phyloP scores from a whole-genome alignment of 2,888 invertebrate genomes.

The Melipona bicolor region DNA sequence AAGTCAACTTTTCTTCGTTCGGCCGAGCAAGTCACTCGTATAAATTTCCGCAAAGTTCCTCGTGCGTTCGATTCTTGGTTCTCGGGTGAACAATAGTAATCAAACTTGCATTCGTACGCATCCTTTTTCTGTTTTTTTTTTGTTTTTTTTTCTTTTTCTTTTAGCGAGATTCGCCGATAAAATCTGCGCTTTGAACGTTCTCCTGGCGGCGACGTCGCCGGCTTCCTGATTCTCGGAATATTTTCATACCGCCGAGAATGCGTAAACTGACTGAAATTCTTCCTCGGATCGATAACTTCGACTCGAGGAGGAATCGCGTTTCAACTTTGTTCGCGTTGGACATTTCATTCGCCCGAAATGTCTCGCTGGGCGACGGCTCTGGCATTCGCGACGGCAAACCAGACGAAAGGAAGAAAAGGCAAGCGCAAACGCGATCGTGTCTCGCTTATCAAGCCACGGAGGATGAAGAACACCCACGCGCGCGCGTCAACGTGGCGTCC shows the following conservation, averaged over 20 bases:
- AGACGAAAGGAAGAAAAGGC: background rate
- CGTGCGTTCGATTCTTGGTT: conserved; percentile 6
- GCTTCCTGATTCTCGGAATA: conserved; percentile 30
- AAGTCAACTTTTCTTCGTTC: conserved; percentile 54
- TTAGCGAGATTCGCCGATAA: conserved; percentile 3
- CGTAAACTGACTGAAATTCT: background rate
- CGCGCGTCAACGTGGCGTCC: conserved; percentile 5
- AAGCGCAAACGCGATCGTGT: background rate
- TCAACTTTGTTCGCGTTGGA: too few relatives aligned
- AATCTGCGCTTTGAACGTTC: conserved; percentile 10
- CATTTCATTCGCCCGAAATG: too few relatives aligned
- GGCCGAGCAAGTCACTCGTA: conserved; percentile 50
- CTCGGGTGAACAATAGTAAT: conserved; percentile 38
- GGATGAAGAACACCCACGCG: conserved; percentile 25
- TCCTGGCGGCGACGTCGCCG: background rate
- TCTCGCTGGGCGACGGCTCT: background rate
- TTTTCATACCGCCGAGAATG: background rate
- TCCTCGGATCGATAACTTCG: too few relatives aligned
- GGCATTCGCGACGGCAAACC: background rate
- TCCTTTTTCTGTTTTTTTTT: background rate
- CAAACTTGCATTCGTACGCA: conserved; percentile 49
- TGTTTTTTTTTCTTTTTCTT: background rate
- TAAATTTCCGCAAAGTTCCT: conserved; percentile 46
- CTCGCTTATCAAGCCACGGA: conserved; percentile 5
- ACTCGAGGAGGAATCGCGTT: too few relatives aligned